Conservation (phyloP, 2,888 invertebrate species). For the Empis stercorea region DNA sequence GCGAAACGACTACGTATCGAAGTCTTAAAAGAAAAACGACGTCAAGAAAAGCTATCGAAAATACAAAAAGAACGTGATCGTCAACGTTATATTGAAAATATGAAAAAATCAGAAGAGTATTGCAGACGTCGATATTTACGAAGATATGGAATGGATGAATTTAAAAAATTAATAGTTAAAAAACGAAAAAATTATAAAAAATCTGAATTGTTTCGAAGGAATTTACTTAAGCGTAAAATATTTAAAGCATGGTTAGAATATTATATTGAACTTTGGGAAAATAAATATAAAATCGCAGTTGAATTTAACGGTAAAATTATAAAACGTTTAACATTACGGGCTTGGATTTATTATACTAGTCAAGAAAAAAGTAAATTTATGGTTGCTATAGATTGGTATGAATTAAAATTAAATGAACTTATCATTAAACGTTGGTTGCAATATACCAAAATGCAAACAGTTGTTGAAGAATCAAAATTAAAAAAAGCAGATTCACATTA, state of each 20-base stretch:
- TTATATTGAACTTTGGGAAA: slow-evolving; percentile 39
- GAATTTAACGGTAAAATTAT: slow-evolving; percentile 41
- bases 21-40: slow-evolving; percentile 47
- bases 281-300: slow-evolving; percentile 44
- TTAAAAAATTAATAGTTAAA: slow-evolving; percentile 26
- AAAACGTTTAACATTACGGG: slow-evolving; percentile 35
- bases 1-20: slow-evolving; percentile 45
- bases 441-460: slow-evolving; percentile 35
- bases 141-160: slow-evolving; percentile 29
- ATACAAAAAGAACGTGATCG: slow-evolving; percentile 45
- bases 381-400: slow-evolving; percentile 60
- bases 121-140: slow-evolving; percentile 30
- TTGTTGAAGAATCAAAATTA: slow-evolving; percentile 38
- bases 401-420: slow-evolving; percentile 44
- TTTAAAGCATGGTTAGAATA: slow-evolving; percentile 43
- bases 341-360: slow-evolving; percentile 34
- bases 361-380: slow-evolving; percentile 41
- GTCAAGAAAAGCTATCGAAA: slow-evolving; percentile 46
- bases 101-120: slow-evolving; percentile 35
- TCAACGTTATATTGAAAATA: slow-evolving; percentile 34
- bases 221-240: slow-evolving; percentile 38
- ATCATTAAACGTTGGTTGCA: slow-evolving; percentile 41
- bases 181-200: slow-evolving; percentile 33
- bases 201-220: slow-evolving; percentile 38
- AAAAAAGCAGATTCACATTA: slow-evolving; percentile 32